Percentiles rank a stretch among this genome's conserved stretches.
phyloP scores from a whole-genome alignment of 2,888 invertebrate genomes.

The Plusia festucae region DNA sequence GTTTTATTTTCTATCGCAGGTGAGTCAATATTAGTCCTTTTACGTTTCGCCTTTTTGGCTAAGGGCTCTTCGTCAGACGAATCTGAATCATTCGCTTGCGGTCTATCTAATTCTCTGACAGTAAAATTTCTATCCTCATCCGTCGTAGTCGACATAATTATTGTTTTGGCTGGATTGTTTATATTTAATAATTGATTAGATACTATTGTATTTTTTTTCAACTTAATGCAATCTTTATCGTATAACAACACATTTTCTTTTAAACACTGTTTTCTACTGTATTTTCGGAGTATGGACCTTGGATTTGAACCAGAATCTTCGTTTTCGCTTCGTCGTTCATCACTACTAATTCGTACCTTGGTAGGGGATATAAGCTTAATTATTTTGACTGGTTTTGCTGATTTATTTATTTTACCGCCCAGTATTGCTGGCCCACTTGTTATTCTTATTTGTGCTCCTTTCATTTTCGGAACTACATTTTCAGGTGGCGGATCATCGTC shows the following conservation, averaged over 20 bases:
- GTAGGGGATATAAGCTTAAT: background rate
- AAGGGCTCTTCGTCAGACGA: constrained; percentile 82
- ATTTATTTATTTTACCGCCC: background rate
- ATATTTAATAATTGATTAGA: background rate
- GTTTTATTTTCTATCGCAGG: background rate
- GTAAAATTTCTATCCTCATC: too few species aligned
- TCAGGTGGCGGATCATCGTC: constrained; percentile 54
- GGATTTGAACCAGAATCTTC: background rate
- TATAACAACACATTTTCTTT: background rate
- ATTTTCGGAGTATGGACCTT: background rate
- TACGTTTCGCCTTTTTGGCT: constrained; percentile 71
- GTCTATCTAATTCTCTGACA: background rate
- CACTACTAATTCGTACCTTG: background rate
- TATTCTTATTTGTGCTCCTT: background rate
- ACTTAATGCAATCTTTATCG: background rate
- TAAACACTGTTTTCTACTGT: background rate
- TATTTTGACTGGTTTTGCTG: background rate
- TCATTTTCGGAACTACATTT: background rate
- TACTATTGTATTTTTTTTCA: background rate
- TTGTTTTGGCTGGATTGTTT: background rate
- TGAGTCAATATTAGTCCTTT: constrained; percentile 34
- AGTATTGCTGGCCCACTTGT: background rate
- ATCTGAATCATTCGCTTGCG: constrained; percentile 43
- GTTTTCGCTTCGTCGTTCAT: too few species aligned
- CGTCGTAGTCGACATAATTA: background rate